Evolutionary conservation across 2,113 vertebrate species (phyloP), one percentile per base, ranked within the genome.

Genomic region (Osmerus eperlanus): DNA sequence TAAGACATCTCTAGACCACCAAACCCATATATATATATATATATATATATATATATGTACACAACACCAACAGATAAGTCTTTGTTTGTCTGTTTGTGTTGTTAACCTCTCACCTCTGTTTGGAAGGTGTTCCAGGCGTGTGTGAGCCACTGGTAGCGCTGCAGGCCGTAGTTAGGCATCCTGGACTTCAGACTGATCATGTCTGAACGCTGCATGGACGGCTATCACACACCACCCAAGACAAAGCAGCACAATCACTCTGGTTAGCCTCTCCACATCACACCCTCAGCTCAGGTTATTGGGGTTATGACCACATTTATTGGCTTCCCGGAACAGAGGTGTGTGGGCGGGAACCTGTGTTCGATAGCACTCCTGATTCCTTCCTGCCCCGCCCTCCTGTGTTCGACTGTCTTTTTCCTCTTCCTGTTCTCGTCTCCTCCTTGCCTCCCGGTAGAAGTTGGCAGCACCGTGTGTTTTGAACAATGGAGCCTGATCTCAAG

Each of bases 111-210:
- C 56, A 98, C 97, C 95, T 99, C 94, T n/a, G 93, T 94, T 89
- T 99, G 97, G 90, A 99, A 96, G 89, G 94, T 94, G 90, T 99
- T 96, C 97, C 97, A 99, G 83, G 97, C 96, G 69, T 98, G 95
- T 67, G 96, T 98, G 72, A 98, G 92, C 97, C 97, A 98, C 81
- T 94, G 96, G 85, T 98, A 96, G 58, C 93, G 92, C 73, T 95
- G 95, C 54, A 97, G 89, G 25, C 97, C 96, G 1, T 94, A 99
- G 85, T 94, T 96, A 16, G 93, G 92, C 96, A 99, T 98, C 78
- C 95, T 94, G 65, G 94, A 93, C 92, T 99, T 98, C 70, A 99
- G 88, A 0, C 95, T 97, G 88, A 99, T 93, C 94, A 99, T 96
- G 81, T 99, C 97, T 0, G 96, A 96, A 88, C 95, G 94, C 81